These are phyloP conservation scores for Heliconius charithonia DNA, from an alignment of 2,888 invertebrate genomes.

Conservation along the genomic window DNA sequence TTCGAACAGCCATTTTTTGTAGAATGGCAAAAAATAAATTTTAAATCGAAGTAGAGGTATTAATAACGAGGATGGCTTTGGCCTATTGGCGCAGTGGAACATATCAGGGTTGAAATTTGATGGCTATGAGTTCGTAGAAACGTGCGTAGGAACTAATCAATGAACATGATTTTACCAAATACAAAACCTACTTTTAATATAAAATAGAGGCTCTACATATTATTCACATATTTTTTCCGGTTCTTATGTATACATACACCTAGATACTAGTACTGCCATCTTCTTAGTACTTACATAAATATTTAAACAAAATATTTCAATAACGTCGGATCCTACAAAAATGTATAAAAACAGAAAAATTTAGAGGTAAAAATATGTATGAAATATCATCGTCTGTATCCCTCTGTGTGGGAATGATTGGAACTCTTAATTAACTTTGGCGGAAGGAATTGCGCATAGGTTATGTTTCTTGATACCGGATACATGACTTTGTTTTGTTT, in stretches of 20 bases:
- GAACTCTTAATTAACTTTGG: slow-evolving; percentile 10
- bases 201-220: background rate
- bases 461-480: background rate
- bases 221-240: background rate
- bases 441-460: slow-evolving; percentile 4
- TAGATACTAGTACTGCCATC: background rate
- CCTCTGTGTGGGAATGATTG: slow-evolving; percentile 8
- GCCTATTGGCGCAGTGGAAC: background rate
- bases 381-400: slow-evolving; percentile 4
- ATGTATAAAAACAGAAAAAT: background rate
- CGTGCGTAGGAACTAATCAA: too few relatives aligned
- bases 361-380: background rate
- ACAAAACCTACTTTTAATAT: too few relatives aligned
- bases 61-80: too few relatives aligned
- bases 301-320: background rate
- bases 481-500: background rate
- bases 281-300: background rate
- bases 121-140: too few relatives aligned
- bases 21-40: background rate
- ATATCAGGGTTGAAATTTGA: background rate
- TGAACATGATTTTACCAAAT: too few relatives aligned
- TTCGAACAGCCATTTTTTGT: background rate
- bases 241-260: background rate
- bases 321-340: background rate
- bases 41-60: background rate